Evolutionary conservation across 2,113 vertebrate genomes (phyloP).

Genomic region (Planiliza haematocheilus): DNA sequence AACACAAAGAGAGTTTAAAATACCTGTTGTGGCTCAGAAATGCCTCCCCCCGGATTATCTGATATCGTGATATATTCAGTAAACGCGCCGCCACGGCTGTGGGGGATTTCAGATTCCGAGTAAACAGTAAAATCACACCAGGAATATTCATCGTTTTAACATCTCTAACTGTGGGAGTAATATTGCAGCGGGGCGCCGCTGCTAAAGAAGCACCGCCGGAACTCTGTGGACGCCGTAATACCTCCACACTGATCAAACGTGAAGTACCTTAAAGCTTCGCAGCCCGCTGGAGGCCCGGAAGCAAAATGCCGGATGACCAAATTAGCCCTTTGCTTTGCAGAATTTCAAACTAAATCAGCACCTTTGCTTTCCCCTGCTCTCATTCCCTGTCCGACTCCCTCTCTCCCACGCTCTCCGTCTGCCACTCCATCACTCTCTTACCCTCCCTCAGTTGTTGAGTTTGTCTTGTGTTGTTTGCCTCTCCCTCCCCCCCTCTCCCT

Average conservation of each 20-base stretch:
- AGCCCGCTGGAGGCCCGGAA: constrained; percentile 46
- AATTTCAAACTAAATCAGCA: constrained; percentile 23
- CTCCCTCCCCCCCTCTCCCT: too few species aligned
- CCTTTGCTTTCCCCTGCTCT: constrained; percentile 23
- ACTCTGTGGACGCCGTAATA: constrained; percentile 8
- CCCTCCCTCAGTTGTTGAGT: constrained; percentile 64
- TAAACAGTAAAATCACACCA: constrained; percentile 22
- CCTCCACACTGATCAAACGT: constrained; percentile 15
- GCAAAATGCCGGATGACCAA: constrained; percentile 54
- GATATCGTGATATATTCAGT: constrained; percentile 22
- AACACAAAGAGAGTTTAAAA: constrained; percentile 15
- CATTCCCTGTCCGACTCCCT: constrained; percentile 24
- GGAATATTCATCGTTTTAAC: constrained; percentile 47
- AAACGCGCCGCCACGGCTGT: constrained; percentile 21
- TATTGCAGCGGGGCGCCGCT: constrained; percentile 39
- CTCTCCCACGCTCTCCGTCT: constrained; percentile 3
- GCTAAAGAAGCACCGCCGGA: constrained; percentile 3
- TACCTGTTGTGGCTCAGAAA: constrained; percentile 16
- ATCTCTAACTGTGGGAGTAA: constrained; percentile 37
- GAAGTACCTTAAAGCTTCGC: constrained; percentile 22
- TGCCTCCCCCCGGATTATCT: constrained; percentile 35
- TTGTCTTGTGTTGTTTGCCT: constrained; percentile 68
- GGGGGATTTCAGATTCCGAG: constrained; percentile 5
- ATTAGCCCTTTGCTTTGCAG: constrained; percentile 46
- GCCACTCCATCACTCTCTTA: constrained; percentile 30